Evolutionary conservation across 1,140 invertebrate genomes (phyloP), one percentile per base, ranked within the genome.

Genomic region (Hycleus phaleratus): DNA sequence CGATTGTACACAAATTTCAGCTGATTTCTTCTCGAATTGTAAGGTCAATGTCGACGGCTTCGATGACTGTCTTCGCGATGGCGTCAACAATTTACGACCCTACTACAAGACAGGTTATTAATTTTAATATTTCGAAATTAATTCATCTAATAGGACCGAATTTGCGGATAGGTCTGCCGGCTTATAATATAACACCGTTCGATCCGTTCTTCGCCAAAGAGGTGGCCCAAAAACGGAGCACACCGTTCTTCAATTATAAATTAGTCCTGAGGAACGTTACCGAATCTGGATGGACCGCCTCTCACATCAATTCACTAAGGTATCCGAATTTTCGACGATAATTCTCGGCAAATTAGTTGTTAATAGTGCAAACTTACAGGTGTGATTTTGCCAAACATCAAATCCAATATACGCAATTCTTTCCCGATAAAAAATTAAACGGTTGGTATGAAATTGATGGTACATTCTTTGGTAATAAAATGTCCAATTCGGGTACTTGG

Each of bases 381-480:
- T 86, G 76, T n/a, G 82, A 86, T 62, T 77, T 78, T 67, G 76
- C 79, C 11, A 81, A 82, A 52, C 71, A 81, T 25, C 74, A 76
- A 24, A 81, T 87, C 2, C 79, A 86, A 44, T 88, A 88, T 65
- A 83, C 86, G 0, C 88, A 91, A 73, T 87, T 84, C 70, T 91
- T 90, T 67, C 88, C 88, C 2, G 86, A 88, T 57, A 91, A 91
- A 65, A 82, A 76, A 56, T 68, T 91, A 1, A 72, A 77, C 42
- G 88, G 88, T 4, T 76, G 81, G 46, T 91, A 86, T 58, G 81
- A 85, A 60, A 79, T 85, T 44, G 77, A 81, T 51, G 85, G 79
- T 4, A 78, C 74, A 45, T 70, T 83, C 26, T 71, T 90, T 8
- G 82, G 84, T 4, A 72, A 77, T 1, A 78, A 75, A 43, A 73